A percentile compares a stretch with the other conserved stretches of the same genome.
These are phyloP conservation scores for Metallyticus violacea DNA, from an alignment of 2,888 invertebrate genomes.

Conservation along the genomic window DNA sequence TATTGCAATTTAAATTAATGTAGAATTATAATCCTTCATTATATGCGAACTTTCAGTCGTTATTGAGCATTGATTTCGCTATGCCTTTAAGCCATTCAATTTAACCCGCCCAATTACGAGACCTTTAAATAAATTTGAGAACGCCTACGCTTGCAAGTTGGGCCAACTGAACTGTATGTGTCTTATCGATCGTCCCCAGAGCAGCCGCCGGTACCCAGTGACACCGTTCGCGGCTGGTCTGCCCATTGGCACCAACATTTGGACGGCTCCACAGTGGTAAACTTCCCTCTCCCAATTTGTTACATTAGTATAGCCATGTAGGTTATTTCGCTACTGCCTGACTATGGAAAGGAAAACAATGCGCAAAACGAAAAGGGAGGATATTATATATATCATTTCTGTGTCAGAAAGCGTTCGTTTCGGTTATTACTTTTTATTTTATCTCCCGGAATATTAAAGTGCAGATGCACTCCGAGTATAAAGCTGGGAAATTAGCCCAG, in stretches of 20 bases:
- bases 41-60: too few relatives aligned
- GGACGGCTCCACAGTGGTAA: too few relatives aligned
- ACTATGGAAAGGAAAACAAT: neutral
- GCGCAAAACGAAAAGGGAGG: too few relatives aligned
- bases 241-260: neutral
- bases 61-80: neutral
- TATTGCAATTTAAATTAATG: too few relatives aligned
- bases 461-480: too few relatives aligned
- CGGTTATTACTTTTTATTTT: neutral
- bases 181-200: neutral
- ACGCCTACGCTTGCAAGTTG: neutral
- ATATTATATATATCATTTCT: too few relatives aligned
- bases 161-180: neutral
- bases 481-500: too few relatives aligned
- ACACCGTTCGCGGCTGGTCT: neutral
- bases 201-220: neutral
- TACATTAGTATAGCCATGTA: neutral
- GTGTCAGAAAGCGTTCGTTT: neutral
- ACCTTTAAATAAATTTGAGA: neutral
- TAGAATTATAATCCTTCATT: too few relatives aligned
- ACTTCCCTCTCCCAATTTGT: neutral
- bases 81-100: neutral
- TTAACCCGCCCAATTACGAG: neutral
- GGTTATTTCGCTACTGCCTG: neutral
- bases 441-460: too few relatives aligned